phyloP scores from a whole-genome alignment of 2,113 vertebrate species.

The Vidua macroura region DNA sequence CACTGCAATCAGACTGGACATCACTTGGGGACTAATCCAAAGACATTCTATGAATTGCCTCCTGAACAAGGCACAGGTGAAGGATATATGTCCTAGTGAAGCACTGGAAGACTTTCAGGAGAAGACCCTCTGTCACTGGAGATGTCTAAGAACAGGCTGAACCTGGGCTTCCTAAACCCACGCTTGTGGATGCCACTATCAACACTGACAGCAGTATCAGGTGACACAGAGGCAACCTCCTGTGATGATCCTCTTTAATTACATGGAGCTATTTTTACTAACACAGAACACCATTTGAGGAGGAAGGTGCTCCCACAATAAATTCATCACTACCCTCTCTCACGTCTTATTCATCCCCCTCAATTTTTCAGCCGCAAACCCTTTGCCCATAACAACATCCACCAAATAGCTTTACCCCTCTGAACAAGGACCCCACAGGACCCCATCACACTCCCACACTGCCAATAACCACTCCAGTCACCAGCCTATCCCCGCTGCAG shows the following conservation, averaged over 20 bases:
- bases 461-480: fast-evolving
- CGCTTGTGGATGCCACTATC: not conserved
- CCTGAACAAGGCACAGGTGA: not conserved
- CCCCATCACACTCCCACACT: no score
- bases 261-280: not conserved
- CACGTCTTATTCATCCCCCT: not conserved
- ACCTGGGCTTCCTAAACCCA: not conserved
- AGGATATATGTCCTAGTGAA: not conserved
- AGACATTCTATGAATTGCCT: not conserved
- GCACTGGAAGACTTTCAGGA: not conserved
- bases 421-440: not conserved
- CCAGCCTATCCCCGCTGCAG: not conserved
- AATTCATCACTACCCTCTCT: not conserved
- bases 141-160: not conserved
- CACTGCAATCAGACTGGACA: not conserved
- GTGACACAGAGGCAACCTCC: not conserved
- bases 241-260: not conserved
- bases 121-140: not conserved
- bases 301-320: not conserved
- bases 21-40: not conserved
- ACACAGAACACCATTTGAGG: not conserved
- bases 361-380: not conserved
- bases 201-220: not conserved
- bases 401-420: not conserved
- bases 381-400: not conserved